Conservation (phyloP, 2,113 vertebrate species). For the Callipepla californica region DNA sequence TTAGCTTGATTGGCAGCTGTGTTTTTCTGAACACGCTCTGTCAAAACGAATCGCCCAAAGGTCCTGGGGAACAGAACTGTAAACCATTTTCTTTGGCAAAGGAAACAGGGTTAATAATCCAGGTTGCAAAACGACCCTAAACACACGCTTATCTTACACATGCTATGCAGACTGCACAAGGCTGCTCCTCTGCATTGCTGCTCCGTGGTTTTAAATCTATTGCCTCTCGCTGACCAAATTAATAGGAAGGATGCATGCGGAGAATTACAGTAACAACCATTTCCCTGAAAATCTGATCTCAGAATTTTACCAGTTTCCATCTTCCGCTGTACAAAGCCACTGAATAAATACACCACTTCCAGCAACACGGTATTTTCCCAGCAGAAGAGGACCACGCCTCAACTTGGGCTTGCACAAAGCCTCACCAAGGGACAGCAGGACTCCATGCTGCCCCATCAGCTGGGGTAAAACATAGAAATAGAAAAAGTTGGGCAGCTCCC, state of each 20-base stretch:
- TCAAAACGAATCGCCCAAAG: conserved; percentile 52
- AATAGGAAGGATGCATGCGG: not conserved
- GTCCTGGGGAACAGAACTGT: conserved; percentile 45
- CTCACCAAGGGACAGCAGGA: not conserved
- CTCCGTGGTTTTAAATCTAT: not conserved
- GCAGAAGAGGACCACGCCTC: not conserved
- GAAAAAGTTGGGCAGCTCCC: not conserved
- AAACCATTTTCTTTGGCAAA: conserved; percentile 54
- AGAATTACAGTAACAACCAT: not conserved
- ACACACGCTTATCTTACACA: not conserved
- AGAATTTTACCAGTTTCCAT: not conserved
- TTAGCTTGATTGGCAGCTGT: conserved; percentile 66
- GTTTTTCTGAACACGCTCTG: conserved; percentile 18
- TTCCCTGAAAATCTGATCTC: not conserved
- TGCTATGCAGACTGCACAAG: not conserved
- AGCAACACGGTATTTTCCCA: not conserved
- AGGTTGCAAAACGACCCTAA: conserved; percentile 47
- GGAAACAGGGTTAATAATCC: conserved; percentile 49
- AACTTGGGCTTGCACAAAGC: not conserved
- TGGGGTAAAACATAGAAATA: not conserved
- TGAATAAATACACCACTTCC: not conserved
- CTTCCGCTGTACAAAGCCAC: not conserved
- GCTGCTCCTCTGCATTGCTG: not conserved
- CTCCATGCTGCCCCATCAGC: not conserved
- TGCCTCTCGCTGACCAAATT: not conserved